These are phyloP conservation scores for Sceliomorpha sp. DNA, from an alignment of 2,888 invertebrate species.

Conservation along the genomic window DNA sequence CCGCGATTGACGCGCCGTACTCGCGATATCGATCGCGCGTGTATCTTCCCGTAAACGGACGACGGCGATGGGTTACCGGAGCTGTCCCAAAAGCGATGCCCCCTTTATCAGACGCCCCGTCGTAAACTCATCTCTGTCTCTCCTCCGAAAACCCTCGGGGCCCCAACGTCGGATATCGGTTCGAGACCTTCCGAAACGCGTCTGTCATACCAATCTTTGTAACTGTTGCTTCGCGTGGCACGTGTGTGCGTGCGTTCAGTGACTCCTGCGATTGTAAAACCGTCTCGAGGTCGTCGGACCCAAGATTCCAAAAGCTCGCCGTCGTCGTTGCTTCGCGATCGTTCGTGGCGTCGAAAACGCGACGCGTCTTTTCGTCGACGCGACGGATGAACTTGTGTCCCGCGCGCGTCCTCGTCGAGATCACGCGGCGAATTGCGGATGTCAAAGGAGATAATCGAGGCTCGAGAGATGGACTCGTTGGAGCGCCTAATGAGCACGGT, in stretches of 20 bases:
- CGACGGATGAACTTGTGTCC: neutral
- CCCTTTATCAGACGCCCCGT: neutral
- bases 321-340: too few species aligned
- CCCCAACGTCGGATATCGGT: neutral
- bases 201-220: too few species aligned
- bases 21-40: neutral
- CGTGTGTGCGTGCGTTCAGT: too few species aligned
- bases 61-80: neutral
- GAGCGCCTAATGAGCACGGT: constrained; percentile 89
- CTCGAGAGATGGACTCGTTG: constrained; percentile 87
- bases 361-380: too few species aligned
- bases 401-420: neutral
- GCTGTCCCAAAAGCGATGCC: neutral
- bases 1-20: neutral
- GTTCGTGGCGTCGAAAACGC: too few species aligned
- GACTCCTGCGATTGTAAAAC: too few species aligned
- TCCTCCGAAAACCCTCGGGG: neutral
- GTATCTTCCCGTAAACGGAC: constrained; percentile 1
- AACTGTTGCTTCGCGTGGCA: too few species aligned
- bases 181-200: too few species aligned
- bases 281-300: too few species aligned
- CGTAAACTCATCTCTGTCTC: too few species aligned
- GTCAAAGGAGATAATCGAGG: constrained; percentile 47
- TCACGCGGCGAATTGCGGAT: neutral
- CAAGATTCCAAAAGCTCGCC: too few species aligned